A percentile compares a stretch with the other conserved stretches of the same genome.
phyloP scores from a whole-genome alignment of 1,140 invertebrate genomes.

The Mizuhopecten yessoensis region DNA sequence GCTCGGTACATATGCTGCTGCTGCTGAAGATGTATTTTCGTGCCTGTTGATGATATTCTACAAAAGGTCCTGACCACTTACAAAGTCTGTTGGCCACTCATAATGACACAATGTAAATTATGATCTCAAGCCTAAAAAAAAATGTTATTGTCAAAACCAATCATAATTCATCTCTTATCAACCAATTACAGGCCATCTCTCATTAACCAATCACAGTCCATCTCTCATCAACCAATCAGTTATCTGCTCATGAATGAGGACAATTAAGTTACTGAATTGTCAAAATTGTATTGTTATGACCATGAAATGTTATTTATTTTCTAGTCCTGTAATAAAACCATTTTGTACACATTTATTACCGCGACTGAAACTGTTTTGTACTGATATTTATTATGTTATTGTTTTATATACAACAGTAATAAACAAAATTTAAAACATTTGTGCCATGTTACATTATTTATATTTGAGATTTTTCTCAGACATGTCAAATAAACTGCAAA shows the following conservation, averaged over 20 bases:
- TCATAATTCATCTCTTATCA: not conserved
- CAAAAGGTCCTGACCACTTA: not conserved
- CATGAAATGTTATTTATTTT: constrained; percentile 31
- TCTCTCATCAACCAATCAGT: not conserved
- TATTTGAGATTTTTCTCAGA: no score
- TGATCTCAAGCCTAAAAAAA: constrained; percentile 34
- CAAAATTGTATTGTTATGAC: not conserved
- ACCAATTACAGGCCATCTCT: not conserved
- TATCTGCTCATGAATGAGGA: constrained; percentile 17
- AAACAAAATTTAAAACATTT: not conserved
- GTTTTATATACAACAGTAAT: constrained; percentile 36
- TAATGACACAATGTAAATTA: constrained; percentile 35
- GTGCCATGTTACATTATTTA: not conserved
- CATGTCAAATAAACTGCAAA: no score
- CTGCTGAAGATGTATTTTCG: not conserved
- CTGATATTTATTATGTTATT: constrained; percentile 36
- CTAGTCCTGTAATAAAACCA: not conserved
- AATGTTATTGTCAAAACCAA: not conserved
- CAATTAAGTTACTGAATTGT: not conserved
- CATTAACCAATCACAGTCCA: not conserved
- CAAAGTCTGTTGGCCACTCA: not conserved
- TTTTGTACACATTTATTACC: constrained; percentile 28
- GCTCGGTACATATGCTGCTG: no score
- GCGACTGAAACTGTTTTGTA: constrained; percentile 30
- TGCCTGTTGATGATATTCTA: not conserved